phyloP scores from a whole-genome alignment of 2,797 vertebrate species.

The Tapera naevia region DNA sequence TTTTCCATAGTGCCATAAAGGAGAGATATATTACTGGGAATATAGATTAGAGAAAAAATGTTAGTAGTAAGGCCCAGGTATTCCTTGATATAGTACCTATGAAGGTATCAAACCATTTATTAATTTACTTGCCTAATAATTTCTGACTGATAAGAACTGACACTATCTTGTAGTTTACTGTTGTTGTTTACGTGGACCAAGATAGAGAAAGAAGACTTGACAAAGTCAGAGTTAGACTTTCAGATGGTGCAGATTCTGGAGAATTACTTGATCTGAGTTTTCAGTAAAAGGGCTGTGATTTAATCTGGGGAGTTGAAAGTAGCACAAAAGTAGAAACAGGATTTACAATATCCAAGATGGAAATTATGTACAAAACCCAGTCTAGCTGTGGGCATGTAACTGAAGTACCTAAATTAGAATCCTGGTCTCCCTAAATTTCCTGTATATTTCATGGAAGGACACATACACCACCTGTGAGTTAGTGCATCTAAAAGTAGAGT shows the following conservation, averaged over 20 bases:
- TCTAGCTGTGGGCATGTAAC: background rate
- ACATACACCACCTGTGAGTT: background rate
- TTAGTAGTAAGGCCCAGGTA: background rate
- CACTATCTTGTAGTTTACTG: background rate
- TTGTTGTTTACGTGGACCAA: background rate
- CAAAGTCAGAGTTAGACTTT: background rate
- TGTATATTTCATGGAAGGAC: background rate
- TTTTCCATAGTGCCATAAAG: background rate
- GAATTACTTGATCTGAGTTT: background rate
- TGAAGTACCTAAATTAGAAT: background rate
- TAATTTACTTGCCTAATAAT: background rate
- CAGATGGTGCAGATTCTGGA: background rate
- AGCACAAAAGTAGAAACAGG: background rate
- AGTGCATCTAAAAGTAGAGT: background rate
- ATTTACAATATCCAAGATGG: background rate
- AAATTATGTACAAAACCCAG: background rate
- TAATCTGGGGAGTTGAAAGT: background rate
- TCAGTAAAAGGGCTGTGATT: background rate
- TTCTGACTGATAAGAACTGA: background rate
- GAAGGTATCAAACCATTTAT: background rate
- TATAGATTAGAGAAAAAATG: background rate
- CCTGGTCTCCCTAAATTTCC: background rate
- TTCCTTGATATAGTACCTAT: background rate
- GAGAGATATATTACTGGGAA: background rate
- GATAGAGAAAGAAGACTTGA: background rate